These are phyloP conservation scores for Andrena haemorrhoa DNA, from an alignment of 2,888 invertebrate species.

Conservation along the genomic window DNA sequence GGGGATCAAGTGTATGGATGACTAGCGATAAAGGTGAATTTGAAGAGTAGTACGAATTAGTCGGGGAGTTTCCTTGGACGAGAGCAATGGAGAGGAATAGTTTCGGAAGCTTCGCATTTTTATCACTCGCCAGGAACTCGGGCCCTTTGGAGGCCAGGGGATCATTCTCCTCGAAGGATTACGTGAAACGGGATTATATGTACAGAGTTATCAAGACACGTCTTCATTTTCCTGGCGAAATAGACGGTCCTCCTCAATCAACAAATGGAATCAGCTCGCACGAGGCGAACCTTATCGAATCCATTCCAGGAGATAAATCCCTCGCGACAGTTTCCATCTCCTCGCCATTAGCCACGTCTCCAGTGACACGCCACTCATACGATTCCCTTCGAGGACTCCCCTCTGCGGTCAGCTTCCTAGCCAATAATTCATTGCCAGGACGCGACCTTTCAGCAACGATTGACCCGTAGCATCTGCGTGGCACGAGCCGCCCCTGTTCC, in stretches of 20 bases:
- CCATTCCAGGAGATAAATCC: constrained; percentile 17
- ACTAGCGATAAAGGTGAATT: constrained; percentile 8
- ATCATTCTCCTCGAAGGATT: neutral
- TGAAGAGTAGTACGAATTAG: constrained; percentile 7
- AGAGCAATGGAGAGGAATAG: neutral
- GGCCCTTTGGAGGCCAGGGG: neutral
- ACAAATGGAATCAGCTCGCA: neutral
- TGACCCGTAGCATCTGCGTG: constrained; percentile 60
- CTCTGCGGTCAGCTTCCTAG: constrained; percentile 15
- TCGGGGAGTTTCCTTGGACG: neutral
- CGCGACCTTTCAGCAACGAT: constrained; percentile 59
- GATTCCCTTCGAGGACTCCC: constrained; percentile 44
- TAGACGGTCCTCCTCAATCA: neutral
- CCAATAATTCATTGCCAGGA: constrained; percentile 63
- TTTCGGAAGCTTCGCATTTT: neutral
- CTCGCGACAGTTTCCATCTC: constrained; percentile 39
- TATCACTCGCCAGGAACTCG: neutral
- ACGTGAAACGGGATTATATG: no score
- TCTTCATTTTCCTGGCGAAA: neutral
- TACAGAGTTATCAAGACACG: no score
- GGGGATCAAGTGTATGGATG: neutral
- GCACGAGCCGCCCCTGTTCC: constrained; percentile 2
- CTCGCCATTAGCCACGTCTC: constrained; percentile 38
- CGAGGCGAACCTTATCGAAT: constrained; percentile 34
- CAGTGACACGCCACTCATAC: constrained; percentile 38